Evolutionary conservation across 2,888 invertebrate species (phyloP).

Genomic region (Apamea sordens): DNA sequence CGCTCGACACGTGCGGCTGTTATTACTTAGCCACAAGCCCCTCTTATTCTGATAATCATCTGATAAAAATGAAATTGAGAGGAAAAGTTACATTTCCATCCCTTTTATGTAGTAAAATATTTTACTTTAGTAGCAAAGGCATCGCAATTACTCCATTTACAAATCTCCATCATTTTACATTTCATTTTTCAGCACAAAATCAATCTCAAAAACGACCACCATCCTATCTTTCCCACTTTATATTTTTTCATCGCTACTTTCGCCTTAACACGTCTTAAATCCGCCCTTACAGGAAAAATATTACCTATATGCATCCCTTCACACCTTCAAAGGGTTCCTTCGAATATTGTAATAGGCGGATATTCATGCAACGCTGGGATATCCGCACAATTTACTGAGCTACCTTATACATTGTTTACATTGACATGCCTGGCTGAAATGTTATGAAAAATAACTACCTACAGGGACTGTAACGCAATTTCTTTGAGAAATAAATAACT

Average conservation of each 20-base stretch:
- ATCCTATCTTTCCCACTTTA: background rate
- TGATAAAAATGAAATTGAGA: background rate
- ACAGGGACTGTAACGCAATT: background rate
- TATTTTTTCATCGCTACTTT: conserved; percentile 1
- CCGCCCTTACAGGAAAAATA: conserved; percentile 33
- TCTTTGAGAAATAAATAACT: background rate
- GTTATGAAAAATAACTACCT: background rate
- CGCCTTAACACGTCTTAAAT: conserved; percentile 19
- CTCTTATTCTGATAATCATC: background rate
- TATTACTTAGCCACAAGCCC: no score
- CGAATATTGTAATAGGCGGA: conserved; percentile 38
- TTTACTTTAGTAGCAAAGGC: background rate
- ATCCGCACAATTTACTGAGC: conserved; percentile 22
- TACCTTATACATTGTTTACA: conserved; percentile 12
- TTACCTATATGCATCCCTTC: conserved; percentile 40
- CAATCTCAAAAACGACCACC: background rate
- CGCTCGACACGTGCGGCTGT: no score
- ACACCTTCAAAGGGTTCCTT: conserved; percentile 42
- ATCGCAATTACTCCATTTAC: background rate
- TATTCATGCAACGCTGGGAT: conserved; percentile 28
- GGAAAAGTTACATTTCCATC: background rate
- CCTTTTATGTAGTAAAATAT: background rate
- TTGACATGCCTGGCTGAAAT: background rate
- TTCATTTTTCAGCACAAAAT: background rate
- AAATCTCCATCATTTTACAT: background rate